phyloP scores from a whole-genome alignment of 2,888 invertebrate genomes.

The Creontiades dilutus region DNA sequence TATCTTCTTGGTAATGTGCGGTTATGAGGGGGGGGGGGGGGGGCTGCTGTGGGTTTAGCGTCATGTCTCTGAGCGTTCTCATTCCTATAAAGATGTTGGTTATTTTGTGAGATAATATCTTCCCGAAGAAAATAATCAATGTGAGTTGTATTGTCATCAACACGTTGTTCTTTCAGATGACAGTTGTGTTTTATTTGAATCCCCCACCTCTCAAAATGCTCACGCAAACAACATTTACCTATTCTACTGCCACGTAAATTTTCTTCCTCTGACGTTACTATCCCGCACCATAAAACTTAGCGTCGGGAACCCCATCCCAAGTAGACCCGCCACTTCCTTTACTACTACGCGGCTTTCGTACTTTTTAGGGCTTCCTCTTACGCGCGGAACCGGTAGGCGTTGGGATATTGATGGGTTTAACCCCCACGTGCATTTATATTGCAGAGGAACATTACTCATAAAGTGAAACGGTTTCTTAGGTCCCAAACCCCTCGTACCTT shows the following conservation, averaged over 20 bases:
- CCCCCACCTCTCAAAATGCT: too few relatives aligned
- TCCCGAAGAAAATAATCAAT: too few relatives aligned
- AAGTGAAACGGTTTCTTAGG: conserved; percentile 44
- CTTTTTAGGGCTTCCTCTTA: conserved; percentile 40
- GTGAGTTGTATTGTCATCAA: too few relatives aligned
- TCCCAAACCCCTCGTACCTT: conserved; percentile 8
- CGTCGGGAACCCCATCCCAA: background rate
- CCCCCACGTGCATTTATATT: conserved; percentile 57
- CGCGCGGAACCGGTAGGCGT: conserved; percentile 25
- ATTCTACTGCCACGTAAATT: conserved; percentile 38
- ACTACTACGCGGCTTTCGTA: conserved; percentile 37
- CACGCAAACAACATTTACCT: conserved; percentile 4
- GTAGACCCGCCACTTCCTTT: background rate
- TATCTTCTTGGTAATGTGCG: too few relatives aligned
- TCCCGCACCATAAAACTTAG: conserved; percentile 2
- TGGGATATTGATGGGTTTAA: conserved; percentile 56
- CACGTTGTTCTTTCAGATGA: too few relatives aligned
- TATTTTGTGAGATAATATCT: too few relatives aligned
- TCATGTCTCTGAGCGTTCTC: too few relatives aligned
- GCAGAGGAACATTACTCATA: conserved; percentile 62
- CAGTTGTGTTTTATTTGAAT: too few relatives aligned
- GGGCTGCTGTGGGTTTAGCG: too few relatives aligned
- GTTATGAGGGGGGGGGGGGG: too few relatives aligned
- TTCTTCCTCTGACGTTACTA: conserved; percentile 23
- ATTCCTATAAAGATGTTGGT: too few relatives aligned